A percentile compares a stretch with the other conserved stretches of the same genome.
These are phyloP conservation scores for Brachymystax lenok DNA, from an alignment of 2,797 vertebrate species.

Conservation along the genomic window DNA sequence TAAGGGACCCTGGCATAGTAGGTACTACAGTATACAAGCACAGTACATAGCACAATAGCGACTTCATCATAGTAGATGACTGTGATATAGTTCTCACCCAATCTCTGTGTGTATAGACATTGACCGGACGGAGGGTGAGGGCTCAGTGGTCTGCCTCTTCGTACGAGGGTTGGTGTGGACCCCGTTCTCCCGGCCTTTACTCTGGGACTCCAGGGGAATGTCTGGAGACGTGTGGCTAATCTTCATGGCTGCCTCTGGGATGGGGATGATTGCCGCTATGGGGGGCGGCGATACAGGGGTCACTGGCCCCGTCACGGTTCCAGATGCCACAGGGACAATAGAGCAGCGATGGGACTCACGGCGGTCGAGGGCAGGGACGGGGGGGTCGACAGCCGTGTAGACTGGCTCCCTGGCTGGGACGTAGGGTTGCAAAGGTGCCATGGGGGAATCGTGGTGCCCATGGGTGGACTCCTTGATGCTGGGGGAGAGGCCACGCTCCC, in stretches of 20 bases:
- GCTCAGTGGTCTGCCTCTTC: slow-evolving; percentile 94
- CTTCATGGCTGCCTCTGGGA: slow-evolving; percentile 90
- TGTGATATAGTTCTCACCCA: no score
- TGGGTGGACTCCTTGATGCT: slow-evolving; percentile 81
- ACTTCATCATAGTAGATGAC: no score
- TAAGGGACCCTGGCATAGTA: no score
- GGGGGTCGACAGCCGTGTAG: slow-evolving; percentile 85
- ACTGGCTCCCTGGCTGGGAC: slow-evolving; percentile 81
- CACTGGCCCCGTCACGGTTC: slow-evolving; percentile 78
- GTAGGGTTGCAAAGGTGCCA: slow-evolving; percentile 61
- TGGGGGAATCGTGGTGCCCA: slow-evolving; percentile 69
- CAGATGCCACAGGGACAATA: slow-evolving; percentile 66
- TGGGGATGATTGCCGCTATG: slow-evolving; percentile 52
- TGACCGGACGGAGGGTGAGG: slow-evolving; percentile 89
- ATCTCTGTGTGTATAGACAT: slow-evolving; percentile 67
- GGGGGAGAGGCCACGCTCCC: slow-evolving; percentile 84
- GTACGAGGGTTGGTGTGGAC: slow-evolving; percentile 79
- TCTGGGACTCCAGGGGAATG: slow-evolving; percentile 86
- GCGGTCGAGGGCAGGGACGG: slow-evolving; percentile 75
- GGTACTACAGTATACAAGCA: no score
- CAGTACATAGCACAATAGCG: no score
- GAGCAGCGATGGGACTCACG: slow-evolving; percentile 80
- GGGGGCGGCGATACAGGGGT: slow-evolving; percentile 78
- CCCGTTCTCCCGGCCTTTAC: slow-evolving; percentile 83
- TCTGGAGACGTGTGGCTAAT: slow-evolving; percentile 98